Evolutionary conservation across 2,113 vertebrate genomes (phyloP), one percentile per base, ranked within the genome.

Genomic region (Alethe castanea): DNA sequence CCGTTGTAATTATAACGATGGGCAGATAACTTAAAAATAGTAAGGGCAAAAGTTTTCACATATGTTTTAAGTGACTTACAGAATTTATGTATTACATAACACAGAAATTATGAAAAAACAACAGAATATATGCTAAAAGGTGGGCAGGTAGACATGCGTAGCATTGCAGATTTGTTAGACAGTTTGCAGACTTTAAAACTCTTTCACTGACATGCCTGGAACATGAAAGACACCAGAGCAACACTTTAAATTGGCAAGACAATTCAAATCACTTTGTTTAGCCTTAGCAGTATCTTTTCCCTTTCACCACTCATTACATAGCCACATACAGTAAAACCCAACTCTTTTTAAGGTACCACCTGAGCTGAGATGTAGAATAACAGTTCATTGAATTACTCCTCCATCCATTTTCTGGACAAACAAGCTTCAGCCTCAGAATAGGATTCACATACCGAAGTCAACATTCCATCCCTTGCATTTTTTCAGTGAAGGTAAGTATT

Each of bases 391-490:
- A 28, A 54, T 45, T 44, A 57, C 12, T 78, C 31, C 36, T 50
- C 19, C 2, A 0, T 11, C 15, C 8, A n/a, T 78, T 62, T 42
- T 52, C 59, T 35, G 7, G 14, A 14, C 33, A 86, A 86, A 53
- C 53, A 81, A 47, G 48, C 29, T 78, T 81, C 35, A 86, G n/a
- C 42, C 23, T 56, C 69, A 52, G 35, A 78, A 71, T 3, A 62
- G 12, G 4, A 56, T 23, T 47, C 38, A 62, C 29, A 19, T 40
- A 64, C 6, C 31, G n/a, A 64, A 57, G 11, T 33, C 24, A 85
- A 29, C 0, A 0, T 28, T 64, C 29, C 25, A 33, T 26, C 14
- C 8, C 6, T 60, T 57, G 18, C 1, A 0, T 15, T 79, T 45
- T 90, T 72, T 47, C 35, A 59, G 16, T 19, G 50, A 80, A 52